Conservation (phyloP, 2,888 invertebrate genomes). For the Cyrtodaria siliqua region DNA sequence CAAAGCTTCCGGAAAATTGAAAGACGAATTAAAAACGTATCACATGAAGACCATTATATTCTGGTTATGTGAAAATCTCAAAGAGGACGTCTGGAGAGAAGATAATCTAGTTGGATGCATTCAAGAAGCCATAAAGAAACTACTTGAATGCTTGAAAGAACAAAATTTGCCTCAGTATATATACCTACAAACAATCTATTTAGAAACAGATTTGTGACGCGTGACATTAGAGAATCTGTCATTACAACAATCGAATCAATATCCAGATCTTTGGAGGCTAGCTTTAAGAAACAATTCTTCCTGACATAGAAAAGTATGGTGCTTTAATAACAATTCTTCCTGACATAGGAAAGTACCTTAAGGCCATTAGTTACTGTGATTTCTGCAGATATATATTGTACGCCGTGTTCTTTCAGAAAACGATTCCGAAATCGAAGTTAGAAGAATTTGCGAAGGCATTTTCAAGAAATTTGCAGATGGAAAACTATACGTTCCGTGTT, state of each 20-base stretch:
- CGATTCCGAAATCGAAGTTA: no score
- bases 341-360: no score
- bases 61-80: constrained; percentile 26
- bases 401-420: no score
- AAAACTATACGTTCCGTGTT: no score
- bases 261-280: no score
- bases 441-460: no score
- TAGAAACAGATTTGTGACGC: constrained; percentile 16
- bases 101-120: constrained; percentile 16
- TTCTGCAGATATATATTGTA: no score
- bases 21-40: constrained; percentile 11
- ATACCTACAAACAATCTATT: constrained; percentile 20
- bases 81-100: background rate
- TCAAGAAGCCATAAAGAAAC: background rate
- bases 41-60: constrained; percentile 31
- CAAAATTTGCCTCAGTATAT: constrained; percentile 23
- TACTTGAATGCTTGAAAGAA: background rate
- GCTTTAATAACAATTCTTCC: no score
- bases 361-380: no score
- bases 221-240: background rate
- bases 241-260: constrained; percentile 1
- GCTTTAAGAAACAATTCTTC: background rate
- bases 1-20: background rate
- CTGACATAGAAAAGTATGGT: no score
- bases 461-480: no score